Evolutionary conservation across 1,140 invertebrate genomes (phyloP), one percentile per base, ranked within the genome.

Genomic region (Rhopalosiphum maidis): DNA sequence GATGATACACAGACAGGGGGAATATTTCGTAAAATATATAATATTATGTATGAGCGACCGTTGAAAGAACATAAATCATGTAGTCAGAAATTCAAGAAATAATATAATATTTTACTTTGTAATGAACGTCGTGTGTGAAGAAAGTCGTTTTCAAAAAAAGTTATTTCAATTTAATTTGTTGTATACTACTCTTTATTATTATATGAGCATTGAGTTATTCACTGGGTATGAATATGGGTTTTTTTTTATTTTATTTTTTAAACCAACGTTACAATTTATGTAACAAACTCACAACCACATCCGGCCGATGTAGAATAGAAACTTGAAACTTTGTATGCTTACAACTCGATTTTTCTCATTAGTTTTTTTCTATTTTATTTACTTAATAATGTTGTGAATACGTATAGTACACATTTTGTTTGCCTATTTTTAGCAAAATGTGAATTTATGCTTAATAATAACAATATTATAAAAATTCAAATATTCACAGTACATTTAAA

Each of bases 61-160:
- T 68, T 68, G 89, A 90, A 90, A 90, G 89, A 90, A 90, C 89
- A 90, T 68, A 90, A 90, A 60, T 90, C 54, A 68, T 90, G 11
- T 30, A 43, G 89, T 90, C 54, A 90, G 25, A 43, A 90, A 25
- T 43, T 90, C 22, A 41, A 25, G 89, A 90, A 68, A 90, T 60
- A 55, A 41, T 90, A 60, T 43, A 41, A 68, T 90, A 46, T 68
- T 68, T 90, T 25, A 54, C 25, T 22, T 9, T n/a, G n/a, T 87
- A 88, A 21, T 22, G 89, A 25, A 43, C 43, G 43, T 51, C 11
- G n/a, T 35, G 18, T 43, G 23, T 43, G 54, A 60, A 22, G 37
- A 68, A 43, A 90, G 37, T 68, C 55, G 41, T 46, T 68, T 90
- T 90, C 89, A 90, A 55, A 89, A 68, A 37, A 90, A 41, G n/a